Evolutionary conservation across 1,140 invertebrate species (phyloP).

Genomic region (Aphaenogaster ashmeadi): DNA sequence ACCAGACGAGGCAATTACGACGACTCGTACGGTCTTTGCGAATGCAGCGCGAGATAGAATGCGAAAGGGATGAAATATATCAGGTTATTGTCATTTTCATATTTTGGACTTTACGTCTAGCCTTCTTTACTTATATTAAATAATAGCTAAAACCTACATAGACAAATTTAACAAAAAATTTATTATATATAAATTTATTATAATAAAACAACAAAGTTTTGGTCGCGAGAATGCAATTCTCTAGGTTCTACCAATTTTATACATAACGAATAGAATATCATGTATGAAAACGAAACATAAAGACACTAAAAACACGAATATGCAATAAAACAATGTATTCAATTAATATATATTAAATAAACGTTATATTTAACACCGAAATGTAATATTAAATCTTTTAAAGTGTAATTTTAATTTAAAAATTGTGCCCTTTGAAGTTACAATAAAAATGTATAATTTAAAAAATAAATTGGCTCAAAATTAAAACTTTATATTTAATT

Average conservation of each 20-base stretch:
- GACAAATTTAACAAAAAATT: not conserved
- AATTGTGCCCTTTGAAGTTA: not conserved
- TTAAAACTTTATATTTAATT: not conserved
- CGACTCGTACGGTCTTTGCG: slow-evolving; percentile 27
- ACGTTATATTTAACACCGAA: not conserved
- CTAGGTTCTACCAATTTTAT: not conserved
- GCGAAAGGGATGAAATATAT: slow-evolving; percentile 26
- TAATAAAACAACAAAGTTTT: not conserved
- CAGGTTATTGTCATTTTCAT: slow-evolving; percentile 28
- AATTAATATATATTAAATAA: slow-evolving; percentile 20
- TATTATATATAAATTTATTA: too few relatives aligned
- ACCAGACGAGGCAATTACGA: slow-evolving; percentile 70
- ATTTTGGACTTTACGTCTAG: not conserved
- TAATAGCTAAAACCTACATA: slow-evolving; percentile 1
- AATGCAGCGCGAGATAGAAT: not conserved
- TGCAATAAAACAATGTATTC: not conserved
- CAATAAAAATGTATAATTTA: not conserved
- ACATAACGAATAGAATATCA: not conserved
- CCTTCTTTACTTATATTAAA: not conserved
- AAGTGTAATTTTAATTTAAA: not conserved
- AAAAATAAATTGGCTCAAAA: not conserved
- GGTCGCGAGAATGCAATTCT: not conserved
- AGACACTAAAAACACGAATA: not conserved
- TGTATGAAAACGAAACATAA: not conserved
- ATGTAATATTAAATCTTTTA: not conserved